Conservation (phyloP, 2,888 invertebrate species). For the Smittia sp. region DNA sequence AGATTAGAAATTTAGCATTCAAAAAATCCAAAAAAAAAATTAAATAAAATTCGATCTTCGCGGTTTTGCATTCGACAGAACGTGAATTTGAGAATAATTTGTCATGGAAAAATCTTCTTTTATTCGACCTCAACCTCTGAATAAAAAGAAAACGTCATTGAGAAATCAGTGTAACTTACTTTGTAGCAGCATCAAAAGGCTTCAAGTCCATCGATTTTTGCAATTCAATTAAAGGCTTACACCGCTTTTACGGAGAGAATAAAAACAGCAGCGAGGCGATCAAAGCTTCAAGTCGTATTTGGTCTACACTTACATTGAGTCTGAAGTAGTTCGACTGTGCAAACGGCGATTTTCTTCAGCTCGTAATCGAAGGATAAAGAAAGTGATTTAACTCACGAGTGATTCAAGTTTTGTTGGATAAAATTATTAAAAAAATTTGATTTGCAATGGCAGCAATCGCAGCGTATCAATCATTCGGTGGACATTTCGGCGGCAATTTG, state of each 20-base stretch:
- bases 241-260: background rate
- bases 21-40: background rate
- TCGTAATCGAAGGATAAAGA: background rate
- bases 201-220: background rate
- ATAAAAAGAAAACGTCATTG: too few relatives aligned
- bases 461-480: slow-evolving; percentile 32
- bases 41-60: too few relatives aligned
- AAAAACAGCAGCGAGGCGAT: background rate
- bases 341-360: slow-evolving; percentile 37
- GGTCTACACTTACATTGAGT: slow-evolving; percentile 14
- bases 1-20: background rate
- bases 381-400: background rate
- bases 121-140: too few relatives aligned
- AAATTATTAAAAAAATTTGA: slow-evolving; percentile 3
- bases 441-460: slow-evolving; percentile 24
- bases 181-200: background rate
- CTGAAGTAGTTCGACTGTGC: slow-evolving; percentile 32
- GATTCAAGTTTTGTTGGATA: background rate
- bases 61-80: too few relatives aligned
- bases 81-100: too few relatives aligned
- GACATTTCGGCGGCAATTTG: slow-evolving; percentile 53
- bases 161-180: too few relatives aligned
- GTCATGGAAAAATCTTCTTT: too few relatives aligned
- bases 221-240: background rate
- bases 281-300: slow-evolving; percentile 10